Conservation (phyloP, 2,113 vertebrate species). For the Cromileptes altivelis region DNA sequence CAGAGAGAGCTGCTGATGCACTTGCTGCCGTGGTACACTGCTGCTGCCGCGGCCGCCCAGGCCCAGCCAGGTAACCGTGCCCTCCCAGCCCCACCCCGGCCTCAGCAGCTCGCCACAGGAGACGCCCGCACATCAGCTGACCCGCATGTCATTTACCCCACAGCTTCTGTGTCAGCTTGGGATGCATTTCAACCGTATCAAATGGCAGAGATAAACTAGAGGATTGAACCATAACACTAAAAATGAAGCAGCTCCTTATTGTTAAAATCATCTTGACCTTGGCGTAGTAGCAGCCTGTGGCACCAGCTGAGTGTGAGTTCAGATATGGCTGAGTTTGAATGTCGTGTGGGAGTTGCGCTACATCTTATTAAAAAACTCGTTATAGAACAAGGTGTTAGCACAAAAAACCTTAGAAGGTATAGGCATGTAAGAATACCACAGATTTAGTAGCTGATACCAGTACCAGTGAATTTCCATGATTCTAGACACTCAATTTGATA, state of each 20-base stretch:
- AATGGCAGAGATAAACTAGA: background rate
- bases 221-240: background rate
- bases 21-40: slow-evolving; percentile 87
- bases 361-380: background rate
- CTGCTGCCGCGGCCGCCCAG: slow-evolving; percentile 79
- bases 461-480: no score
- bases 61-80: slow-evolving; percentile 84
- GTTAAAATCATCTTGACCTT: background rate
- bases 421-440: no score
- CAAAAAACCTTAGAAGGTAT: no score
- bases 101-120: slow-evolving; percentile 37
- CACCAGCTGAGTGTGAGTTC: background rate
- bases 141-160: slow-evolving; percentile 26
- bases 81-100: background rate
- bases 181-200: slow-evolving; percentile 16
- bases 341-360: no score
- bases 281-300: background rate
- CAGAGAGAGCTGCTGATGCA: slow-evolving; percentile 89
- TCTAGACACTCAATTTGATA: no score
- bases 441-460: no score
- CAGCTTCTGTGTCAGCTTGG: background rate
- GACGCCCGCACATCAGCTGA: background rate
- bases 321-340: background rate
- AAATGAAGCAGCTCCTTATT: background rate
- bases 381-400: no score